Evolutionary conservation across 2,113 vertebrate genomes (phyloP), one percentile per base, ranked within the genome.

Genomic region (Picathartes gymnocephalus): DNA sequence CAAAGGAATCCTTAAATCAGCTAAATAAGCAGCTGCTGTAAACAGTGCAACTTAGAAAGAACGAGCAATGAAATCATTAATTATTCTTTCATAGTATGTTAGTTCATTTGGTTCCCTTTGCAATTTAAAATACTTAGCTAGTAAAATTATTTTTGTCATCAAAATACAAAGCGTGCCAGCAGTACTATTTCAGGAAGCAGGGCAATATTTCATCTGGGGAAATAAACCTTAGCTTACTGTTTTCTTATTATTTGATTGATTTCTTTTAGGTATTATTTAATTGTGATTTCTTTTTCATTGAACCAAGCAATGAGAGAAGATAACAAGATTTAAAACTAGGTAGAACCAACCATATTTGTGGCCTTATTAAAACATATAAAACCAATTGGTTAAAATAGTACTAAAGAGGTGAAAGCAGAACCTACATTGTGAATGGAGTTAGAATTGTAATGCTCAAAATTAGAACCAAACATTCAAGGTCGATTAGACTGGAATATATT

Each of bases 1-100:
- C 61, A 92, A 51, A 89, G 80, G 71, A 92, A 58, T 47, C 25
- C 40, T 88, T 83, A 84, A 74, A 88, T 96, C 80, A 89, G 80
- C 64, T 83, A 88, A 91, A 66, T 78, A 81, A 91, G 77, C 88
- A 95, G 77, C 51, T 57, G 72, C 65, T 68, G 72, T 30, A 64
- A 94, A 21, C 44, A 70, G 39, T 62, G 48, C 57, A 73, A 84
- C 64, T 69, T 54, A 54, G 64, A 39, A 88, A 51, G 79, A 72
- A 80, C 50, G 14, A 93, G 57, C 44, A 88, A 28, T 37, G 48
- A 84, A 88, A 47, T 81, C 9, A 83, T 95, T 90, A 86, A 88
- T 94, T 94, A 58, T 74, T 81, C 73, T 92, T 89, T 84, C 70
- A 48, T 19, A 33, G 31, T 31, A 5, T n/a, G 42, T 62, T 82